phyloP scores from a whole-genome alignment of 2,113 vertebrate species.

The Cyphomyrus plagiostoma region DNA sequence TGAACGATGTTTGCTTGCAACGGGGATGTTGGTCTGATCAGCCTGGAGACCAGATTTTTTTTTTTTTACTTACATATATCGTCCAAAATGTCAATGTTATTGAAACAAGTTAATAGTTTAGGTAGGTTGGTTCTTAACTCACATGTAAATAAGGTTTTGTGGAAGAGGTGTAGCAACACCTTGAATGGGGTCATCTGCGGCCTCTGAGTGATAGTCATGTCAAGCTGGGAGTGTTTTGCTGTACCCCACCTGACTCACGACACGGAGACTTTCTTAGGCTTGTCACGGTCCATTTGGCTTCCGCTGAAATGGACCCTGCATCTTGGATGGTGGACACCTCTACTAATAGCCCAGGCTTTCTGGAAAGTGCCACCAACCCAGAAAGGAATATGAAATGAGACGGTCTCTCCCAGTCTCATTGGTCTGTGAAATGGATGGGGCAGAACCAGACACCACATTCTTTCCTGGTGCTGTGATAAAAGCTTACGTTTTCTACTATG shows the following conservation, averaged over 20 bases:
- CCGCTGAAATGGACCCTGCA: background rate
- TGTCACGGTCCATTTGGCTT: background rate
- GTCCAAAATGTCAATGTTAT: background rate
- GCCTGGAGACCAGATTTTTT: background rate
- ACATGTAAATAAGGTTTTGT: background rate
- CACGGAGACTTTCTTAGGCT: background rate
- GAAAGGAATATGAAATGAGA: background rate
- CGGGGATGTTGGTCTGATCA: background rate
- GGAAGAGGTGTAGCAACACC: background rate
- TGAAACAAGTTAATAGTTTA: background rate
- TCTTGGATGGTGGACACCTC: background rate
- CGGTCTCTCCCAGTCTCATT: background rate
- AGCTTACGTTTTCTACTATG: conserved; percentile 58
- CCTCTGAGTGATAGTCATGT: background rate
- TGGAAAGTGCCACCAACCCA: background rate
- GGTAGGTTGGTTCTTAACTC: background rate
- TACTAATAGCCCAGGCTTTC: background rate
- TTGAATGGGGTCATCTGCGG: background rate
- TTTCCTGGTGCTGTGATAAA: conserved; percentile 34
- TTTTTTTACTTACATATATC: background rate
- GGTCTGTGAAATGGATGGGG: background rate
- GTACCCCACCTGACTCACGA: background rate
- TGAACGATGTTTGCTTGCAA: background rate
- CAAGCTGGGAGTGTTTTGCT: background rate
- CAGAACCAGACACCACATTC: background rate